Conservation (phyloP, 92 coral and sea anemone species). For the Paramuricea clavata region DNA sequence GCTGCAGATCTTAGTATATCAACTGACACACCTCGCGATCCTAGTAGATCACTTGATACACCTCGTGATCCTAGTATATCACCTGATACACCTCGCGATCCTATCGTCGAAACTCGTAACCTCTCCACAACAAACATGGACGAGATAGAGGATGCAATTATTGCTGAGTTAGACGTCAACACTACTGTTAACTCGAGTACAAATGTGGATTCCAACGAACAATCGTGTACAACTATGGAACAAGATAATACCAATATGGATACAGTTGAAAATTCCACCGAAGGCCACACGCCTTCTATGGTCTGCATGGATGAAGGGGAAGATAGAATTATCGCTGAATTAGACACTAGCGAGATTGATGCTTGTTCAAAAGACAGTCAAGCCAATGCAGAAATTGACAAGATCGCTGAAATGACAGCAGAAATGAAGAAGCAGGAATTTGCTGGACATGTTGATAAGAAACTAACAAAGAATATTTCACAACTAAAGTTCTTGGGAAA, state of each 20-base stretch:
- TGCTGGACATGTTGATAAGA: background rate
- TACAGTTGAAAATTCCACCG: too few species aligned
- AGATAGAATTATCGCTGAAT: conserved; percentile 9
- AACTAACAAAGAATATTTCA: conserved; percentile 60
- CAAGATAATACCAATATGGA: too few species aligned
- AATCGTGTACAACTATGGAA: too few species aligned
- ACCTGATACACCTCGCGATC: too few species aligned
- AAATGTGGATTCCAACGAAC: background rate
- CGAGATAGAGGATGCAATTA: background rate
- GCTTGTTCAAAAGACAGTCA: too few species aligned
- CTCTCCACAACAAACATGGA: background rate
- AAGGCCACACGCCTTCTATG: too few species aligned
- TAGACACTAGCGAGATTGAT: background rate
- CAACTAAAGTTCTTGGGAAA: conserved; percentile 89
- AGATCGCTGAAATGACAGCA: background rate
- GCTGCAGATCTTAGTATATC: too few species aligned
- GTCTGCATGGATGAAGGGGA: background rate
- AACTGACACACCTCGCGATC: too few species aligned
- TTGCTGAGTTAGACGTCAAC: background rate
- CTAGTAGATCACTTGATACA: too few species aligned
- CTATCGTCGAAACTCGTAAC: background rate
- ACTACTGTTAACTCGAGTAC: background rate
- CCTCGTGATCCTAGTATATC: too few species aligned
- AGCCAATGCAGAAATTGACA: background rate
- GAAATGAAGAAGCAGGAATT: background rate